Conservation (phyloP, 2,888 invertebrate species). For the Ormyrus thymus region DNA sequence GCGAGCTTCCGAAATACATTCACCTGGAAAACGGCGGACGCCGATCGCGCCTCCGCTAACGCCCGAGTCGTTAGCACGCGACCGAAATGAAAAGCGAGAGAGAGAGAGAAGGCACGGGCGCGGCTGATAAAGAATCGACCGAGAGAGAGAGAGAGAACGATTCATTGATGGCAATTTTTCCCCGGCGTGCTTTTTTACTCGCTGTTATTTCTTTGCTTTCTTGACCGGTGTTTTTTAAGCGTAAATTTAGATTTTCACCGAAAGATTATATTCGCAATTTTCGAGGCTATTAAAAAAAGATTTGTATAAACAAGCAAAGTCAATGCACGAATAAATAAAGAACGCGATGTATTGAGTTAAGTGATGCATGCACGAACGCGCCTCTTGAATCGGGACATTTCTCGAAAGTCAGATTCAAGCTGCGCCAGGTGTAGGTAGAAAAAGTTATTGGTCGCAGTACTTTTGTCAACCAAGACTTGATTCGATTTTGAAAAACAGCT, state of each 20-base stretch:
- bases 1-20: conserved; percentile 49
- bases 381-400: conserved; percentile 30
- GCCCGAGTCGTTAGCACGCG: conserved; percentile 1
- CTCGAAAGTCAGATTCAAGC: conserved; percentile 21
- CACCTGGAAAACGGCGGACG: conserved; percentile 35
- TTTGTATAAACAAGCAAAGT: too few species aligned
- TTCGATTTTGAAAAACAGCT: too few species aligned
- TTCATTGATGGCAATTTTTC: too few species aligned
- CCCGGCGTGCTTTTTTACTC: too few species aligned
- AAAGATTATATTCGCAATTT: too few species aligned
- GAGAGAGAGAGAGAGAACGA: background rate
- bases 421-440: conserved; percentile 23
- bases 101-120: background rate
- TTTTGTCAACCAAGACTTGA: background rate
- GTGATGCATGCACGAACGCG: conserved; percentile 15
- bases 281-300: too few species aligned
- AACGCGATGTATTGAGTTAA: conserved; percentile 12
- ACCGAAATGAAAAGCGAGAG: conserved; percentile 11
- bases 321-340: conserved; percentile 9
- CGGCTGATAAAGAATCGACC: too few species aligned
- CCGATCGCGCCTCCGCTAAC: background rate
- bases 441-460: conserved; percentile 27
- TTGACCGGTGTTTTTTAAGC: too few species aligned
- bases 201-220: too few species aligned
- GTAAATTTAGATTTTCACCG: too few species aligned